Evolutionary conservation across 2,113 vertebrate species (phyloP), one percentile per base, ranked within the genome.

Genomic region (Oreochromis aureus): DNA sequence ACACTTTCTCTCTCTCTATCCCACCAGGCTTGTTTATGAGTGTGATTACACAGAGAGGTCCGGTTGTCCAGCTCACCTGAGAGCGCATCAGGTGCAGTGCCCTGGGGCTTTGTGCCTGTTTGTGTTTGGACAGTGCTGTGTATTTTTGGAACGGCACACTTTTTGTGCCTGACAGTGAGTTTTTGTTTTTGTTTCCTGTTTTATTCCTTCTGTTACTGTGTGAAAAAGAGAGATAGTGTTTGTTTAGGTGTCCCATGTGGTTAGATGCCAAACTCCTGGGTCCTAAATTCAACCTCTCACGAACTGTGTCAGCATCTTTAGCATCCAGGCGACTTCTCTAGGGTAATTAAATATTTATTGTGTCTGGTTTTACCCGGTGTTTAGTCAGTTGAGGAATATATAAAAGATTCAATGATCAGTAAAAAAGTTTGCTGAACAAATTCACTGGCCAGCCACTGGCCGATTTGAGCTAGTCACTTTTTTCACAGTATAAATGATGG

Each of bases 21-120:
- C 86, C 90, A 94, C 44, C 85, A 90, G 63, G 86, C 86, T 89
- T 94, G 93, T 95, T 94, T 95, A 89, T 90, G 86, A 86, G 90
- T 66, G 69, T 80, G 86, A 91, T 93, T 90, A 93, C 89, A 90
- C 58, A 56, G 55, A 87, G 34, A 85, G 80, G 90, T 94, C 92
- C 92, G 86, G 88, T 90, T 87, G 86, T 89, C 90, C 89, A 44
- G 86, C 84, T 79, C 81, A 89, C 86, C 90, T 88, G 79, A 88
- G 73, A 86, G 63, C 5, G 9, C 79, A 88, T 91, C 90, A 86
- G 89, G 88, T 92, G 86, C 81, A 54, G n/a, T 6, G 87, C 83
- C 69, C 79, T 12, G 0, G 27, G 85, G 78, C 66, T 80, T 80
- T 15, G 24, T 39, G 79, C 81, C 36, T 34, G 81, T 81, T 55